Evolutionary conservation across 2,113 vertebrate species (phyloP).

Genomic region (Rhombomys opimus): DNA sequence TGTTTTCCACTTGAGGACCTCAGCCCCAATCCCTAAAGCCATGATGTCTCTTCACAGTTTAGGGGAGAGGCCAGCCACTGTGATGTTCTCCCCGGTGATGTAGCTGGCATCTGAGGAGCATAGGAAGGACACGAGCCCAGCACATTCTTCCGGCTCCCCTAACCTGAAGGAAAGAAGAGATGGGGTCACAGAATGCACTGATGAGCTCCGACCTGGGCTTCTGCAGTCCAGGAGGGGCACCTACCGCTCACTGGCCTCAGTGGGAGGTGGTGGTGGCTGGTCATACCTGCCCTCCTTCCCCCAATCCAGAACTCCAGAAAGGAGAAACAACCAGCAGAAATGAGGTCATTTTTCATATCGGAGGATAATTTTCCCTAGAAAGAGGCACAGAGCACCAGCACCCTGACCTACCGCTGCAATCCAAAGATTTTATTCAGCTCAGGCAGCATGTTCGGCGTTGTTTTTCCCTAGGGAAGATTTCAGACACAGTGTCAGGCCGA

Average conservation of each 20-base stretch:
- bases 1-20: neutral
- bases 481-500: neutral
- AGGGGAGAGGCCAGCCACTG: conserved; percentile 85
- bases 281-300: neutral
- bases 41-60: neutral
- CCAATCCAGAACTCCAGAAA: neutral
- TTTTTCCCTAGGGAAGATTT: conserved; percentile 40
- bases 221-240: rapidly evolving
- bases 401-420: neutral
- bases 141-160: conserved; percentile 90
- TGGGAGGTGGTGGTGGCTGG: neutral
- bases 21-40: neutral
- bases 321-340: neutral
- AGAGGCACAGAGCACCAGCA: neutral
- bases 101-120: conserved; percentile 92
- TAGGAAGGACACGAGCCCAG: conserved; percentile 90
- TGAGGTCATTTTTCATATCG: neutral
- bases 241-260: neutral
- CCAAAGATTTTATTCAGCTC: neutral
- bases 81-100: conserved; percentile 93
- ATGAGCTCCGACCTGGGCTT: neutral
- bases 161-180: conserved; percentile 79
- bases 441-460: neutral
- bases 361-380: neutral
- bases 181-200: neutral